phyloP scores from a whole-genome alignment of 2,113 vertebrate genomes.

The Nyctibius bracteatus region DNA sequence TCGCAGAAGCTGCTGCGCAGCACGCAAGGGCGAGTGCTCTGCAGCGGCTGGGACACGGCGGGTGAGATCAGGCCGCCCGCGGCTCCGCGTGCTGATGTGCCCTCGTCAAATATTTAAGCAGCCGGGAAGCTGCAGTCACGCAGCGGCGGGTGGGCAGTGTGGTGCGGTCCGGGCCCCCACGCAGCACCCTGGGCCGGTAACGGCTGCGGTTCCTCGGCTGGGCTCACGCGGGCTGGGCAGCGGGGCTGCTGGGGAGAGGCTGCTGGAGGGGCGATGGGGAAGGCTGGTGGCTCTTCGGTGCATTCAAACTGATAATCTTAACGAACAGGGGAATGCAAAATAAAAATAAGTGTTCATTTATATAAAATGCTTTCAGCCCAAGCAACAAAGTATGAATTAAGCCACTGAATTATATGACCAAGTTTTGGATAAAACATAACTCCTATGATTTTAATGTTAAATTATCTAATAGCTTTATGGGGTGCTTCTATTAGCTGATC shows the following conservation, averaged over 20 bases:
- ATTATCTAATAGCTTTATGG: background rate
- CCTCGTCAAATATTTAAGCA: background rate
- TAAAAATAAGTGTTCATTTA: background rate
- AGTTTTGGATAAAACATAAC: background rate
- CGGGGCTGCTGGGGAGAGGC: background rate
- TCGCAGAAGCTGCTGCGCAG: background rate
- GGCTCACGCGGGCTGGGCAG: rapidly evolving
- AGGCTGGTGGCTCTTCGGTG: background rate
- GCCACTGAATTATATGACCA: background rate
- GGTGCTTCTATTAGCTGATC: background rate
- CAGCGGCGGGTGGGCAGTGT: background rate
- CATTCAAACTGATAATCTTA: background rate
- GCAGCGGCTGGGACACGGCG: rapidly evolving
- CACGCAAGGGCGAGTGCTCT: rapidly evolving
- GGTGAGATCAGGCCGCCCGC: background rate
- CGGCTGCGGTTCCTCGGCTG: rapidly evolving
- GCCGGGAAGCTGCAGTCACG: background rate
- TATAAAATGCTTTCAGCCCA: background rate
- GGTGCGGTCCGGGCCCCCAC: background rate
- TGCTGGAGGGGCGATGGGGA: rapidly evolving
- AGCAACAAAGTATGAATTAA: background rate
- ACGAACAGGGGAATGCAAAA: background rate
- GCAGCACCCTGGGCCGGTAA: rapidly evolving
- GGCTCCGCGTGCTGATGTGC: background rate
- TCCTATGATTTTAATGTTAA: background rate